Percentiles rank a stretch among this genome's conserved stretches.
Conservation (phyloP, 2,888 invertebrate genomes). For the Arenicola marina region DNA sequence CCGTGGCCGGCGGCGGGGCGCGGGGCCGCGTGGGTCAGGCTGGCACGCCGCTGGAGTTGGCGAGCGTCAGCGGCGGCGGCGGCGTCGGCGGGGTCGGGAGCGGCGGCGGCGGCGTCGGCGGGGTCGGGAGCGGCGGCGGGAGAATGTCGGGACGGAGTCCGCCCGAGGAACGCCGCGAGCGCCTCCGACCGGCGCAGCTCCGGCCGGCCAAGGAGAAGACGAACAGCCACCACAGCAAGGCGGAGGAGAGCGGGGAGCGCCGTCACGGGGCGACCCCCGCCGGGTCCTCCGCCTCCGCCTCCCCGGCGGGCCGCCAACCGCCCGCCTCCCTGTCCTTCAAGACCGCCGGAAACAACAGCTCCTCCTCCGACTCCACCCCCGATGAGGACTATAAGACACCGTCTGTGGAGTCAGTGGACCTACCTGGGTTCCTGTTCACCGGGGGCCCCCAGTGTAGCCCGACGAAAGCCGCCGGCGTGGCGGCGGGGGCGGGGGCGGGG, state of each 20-base stretch:
- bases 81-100: background rate
- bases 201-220: constrained; percentile 71
- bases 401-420: constrained; percentile 27
- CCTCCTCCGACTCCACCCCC: constrained; percentile 18
- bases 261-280: background rate
- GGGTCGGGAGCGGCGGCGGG: background rate
- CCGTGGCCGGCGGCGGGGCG: background rate
- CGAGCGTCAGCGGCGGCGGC: background rate
- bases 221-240: constrained; percentile 72
- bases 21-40: background rate
- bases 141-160: background rate
- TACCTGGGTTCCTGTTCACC: constrained; percentile 8
- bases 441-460: background rate
- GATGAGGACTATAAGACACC: constrained; percentile 36
- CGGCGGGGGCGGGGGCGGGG: background rate
- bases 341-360: background rate
- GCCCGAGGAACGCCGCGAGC: constrained; percentile 60
- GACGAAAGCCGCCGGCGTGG: background rate
- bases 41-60: background rate
- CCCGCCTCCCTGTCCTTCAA: background rate
- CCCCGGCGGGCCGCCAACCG: constrained; percentile 3
- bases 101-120: background rate
- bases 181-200: constrained; percentile 67
- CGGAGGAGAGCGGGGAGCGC: constrained; percentile 72
- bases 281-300: constrained; percentile 12